Evolutionary conservation across 1,140 invertebrate species (phyloP), one percentile per base, ranked within the genome.

Genomic region (Pseudomyrmex dendroicus): DNA sequence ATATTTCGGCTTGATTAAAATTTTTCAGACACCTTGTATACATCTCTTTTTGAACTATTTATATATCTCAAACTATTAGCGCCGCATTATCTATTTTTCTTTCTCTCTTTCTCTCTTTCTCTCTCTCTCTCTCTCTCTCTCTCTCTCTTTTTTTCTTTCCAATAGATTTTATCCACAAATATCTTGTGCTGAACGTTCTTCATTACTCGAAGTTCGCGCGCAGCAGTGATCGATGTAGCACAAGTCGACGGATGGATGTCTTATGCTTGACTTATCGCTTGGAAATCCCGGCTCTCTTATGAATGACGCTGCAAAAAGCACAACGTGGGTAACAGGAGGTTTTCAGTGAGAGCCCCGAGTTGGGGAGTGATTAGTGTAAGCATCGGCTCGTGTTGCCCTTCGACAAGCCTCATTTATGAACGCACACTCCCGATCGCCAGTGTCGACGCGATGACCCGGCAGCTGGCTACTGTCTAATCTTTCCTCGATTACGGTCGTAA

Each of bases 301-400:
- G 92, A 93, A 91, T 93, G 92, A 93, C 90, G 73, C 35, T 59
- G 91, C 92, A 90, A 90, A 92, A 93, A 93, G 73, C 70, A 63
- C 54, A n/a, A 15, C 50, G 64, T 2, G 35, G 54, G 67, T 17
- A 35, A 35, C 35, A 35, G 57, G 82, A 57, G 70, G 82, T 62
- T 54, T 54, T 77, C 44, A 44, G 68, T n/a, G 9, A 13, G 52
- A 22, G 85, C 67, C 13, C 84, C 67, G n/a, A 85, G 73, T 73
- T 72, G 82, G 84, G 88, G 35, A 35, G 89, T 89, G 89, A 90
- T 90, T 90, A 90, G 80, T 72, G 76, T 64, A 84, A 56, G 68
- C 86, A 90, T 86, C 80, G 80, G 85, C 74, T 76, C 84, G 66
- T 78, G 70, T 86, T 84, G 87, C 87, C 84, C 89, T 90, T 90